Evolutionary conservation across 2,797 vertebrate species (phyloP).

Genomic region (Heteromormyrus szaboi): DNA sequence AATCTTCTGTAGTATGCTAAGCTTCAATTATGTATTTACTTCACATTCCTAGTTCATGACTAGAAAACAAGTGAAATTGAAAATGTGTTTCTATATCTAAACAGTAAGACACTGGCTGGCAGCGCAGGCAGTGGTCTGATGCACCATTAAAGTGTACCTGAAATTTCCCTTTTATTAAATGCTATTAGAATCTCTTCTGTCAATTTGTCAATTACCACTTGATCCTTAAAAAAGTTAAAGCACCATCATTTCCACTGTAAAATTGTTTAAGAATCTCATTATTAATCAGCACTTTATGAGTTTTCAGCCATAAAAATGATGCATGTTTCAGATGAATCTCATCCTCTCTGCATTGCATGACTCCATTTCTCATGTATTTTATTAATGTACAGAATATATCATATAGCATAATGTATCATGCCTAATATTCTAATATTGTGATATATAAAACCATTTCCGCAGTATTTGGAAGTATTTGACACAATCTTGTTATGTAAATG

Average conservation of each 20-base stretch:
- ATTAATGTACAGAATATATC: neutral
- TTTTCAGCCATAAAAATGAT: neutral
- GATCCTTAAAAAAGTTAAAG: neutral
- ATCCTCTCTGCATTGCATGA: neutral
- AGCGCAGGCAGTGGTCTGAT: neutral
- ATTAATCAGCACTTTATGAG: neutral
- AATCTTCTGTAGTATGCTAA: conserved; percentile 46
- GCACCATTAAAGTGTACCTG: conserved; percentile 35
- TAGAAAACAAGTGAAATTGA: conserved; percentile 21
- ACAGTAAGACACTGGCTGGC: neutral
- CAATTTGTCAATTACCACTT: neutral
- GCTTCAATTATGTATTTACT: conserved; percentile 46
- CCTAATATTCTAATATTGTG: neutral
- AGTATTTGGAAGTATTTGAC: neutral
- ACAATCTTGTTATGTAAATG: neutral
- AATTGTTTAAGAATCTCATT: neutral
- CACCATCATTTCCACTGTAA: neutral
- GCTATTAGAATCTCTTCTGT: conserved; percentile 51
- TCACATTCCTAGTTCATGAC: conserved; percentile 28
- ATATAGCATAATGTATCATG: neutral
- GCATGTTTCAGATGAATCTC: neutral
- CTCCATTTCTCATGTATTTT: neutral
- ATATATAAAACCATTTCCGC: neutral
- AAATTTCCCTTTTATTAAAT: conserved; percentile 51
- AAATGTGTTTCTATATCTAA: neutral